Conservation (phyloP, 2,797 vertebrate genomes). For the Pipistrellus pygmaeus region DNA sequence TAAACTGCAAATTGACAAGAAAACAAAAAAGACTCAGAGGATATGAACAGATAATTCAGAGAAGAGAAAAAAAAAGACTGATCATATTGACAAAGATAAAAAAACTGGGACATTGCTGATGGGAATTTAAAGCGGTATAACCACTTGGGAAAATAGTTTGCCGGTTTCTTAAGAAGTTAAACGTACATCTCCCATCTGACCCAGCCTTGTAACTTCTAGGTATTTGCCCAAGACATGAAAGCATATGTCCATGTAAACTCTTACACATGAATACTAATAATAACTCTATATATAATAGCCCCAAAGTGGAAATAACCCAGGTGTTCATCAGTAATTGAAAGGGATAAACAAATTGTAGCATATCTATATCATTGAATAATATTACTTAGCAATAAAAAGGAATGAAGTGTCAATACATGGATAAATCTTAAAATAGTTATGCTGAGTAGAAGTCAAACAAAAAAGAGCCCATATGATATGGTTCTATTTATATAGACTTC, state of each 20-base stretch:
- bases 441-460: background rate
- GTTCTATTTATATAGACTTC: background rate
- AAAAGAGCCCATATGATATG: background rate
- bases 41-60: background rate
- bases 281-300: background rate
- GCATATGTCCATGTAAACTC: background rate
- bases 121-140: background rate
- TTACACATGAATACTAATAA: background rate
- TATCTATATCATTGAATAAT: background rate
- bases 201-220: background rate
- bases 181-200: background rate
- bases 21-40: background rate
- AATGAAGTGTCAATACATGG: background rate
- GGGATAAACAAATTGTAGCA: background rate
- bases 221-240: background rate
- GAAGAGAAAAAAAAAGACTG: background rate
- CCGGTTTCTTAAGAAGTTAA: background rate
- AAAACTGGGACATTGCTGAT: background rate
- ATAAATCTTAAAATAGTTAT: background rate
- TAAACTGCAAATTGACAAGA: background rate
- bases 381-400: background rate
- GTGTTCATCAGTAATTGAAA: background rate
- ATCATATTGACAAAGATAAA: background rate
- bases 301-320: background rate
- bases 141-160: slow-evolving; percentile 1